These are phyloP conservation scores for Alouatta palliata DNA, from an alignment of 2,113 vertebrate species.

Conservation along the genomic window DNA sequence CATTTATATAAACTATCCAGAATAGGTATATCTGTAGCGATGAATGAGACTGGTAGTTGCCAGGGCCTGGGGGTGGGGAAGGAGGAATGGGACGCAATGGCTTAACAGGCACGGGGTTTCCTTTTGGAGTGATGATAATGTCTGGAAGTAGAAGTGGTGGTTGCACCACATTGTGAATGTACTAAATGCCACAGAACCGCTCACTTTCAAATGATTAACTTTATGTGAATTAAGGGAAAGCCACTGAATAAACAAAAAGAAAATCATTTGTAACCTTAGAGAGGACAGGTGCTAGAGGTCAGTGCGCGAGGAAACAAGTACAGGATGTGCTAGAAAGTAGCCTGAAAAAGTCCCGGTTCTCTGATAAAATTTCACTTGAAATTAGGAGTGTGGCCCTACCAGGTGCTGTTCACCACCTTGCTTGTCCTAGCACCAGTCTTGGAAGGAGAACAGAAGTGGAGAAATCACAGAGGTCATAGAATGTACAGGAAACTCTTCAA, in stretches of 20 bases:
- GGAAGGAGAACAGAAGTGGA: not conserved
- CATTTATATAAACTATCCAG: not conserved
- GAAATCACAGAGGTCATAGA: not conserved
- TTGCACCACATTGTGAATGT: not conserved
- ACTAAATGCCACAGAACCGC: not conserved
- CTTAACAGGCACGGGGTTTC: not conserved
- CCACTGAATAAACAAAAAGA: not conserved
- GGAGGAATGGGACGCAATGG: not conserved
- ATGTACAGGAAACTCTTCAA: not conserved
- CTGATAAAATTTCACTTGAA: not conserved
- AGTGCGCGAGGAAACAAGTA: not conserved
- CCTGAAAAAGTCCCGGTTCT: not conserved
- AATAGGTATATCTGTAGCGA: not conserved
- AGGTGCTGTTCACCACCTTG: not conserved
- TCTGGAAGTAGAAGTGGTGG: not conserved
- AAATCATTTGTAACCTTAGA: not conserved
- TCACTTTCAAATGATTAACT: slow-evolving; percentile 26
- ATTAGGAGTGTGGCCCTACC: not conserved
- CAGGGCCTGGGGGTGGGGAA: not conserved
- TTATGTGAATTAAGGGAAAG: not conserved
- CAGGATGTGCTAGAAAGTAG: not conserved
- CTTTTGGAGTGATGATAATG: not conserved
- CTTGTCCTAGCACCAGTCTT: not conserved
- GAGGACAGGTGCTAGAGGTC: not conserved
- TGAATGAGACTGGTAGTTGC: not conserved